A percentile compares a stretch with the other conserved stretches of the same genome.
These are phyloP conservation scores for Hartigia nigra DNA, from an alignment of 2,888 invertebrate species.

Conservation along the genomic window DNA sequence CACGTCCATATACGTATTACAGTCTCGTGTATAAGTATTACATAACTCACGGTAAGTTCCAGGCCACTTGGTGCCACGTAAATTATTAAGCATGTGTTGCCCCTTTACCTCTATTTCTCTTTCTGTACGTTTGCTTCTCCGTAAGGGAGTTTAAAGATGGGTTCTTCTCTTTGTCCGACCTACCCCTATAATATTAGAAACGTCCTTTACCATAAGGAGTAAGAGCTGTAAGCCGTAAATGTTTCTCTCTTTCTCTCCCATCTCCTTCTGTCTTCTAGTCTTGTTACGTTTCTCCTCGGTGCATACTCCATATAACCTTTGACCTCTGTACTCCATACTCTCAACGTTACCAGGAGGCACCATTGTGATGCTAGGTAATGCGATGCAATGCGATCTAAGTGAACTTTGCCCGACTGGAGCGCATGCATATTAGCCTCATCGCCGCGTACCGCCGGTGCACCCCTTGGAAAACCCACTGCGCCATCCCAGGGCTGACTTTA, in stretches of 20 bases:
- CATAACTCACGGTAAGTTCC: conserved; percentile 56
- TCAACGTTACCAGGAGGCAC: background rate
- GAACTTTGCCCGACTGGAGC: conserved; percentile 50
- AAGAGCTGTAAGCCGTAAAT: conserved; percentile 6
- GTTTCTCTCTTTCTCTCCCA: background rate
- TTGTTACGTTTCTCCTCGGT: background rate
- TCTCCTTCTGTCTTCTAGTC: conserved; percentile 10
- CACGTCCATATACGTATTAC: conserved; percentile 12
- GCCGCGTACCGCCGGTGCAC: conserved; percentile 30
- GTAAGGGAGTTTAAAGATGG: background rate
- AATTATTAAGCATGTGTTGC: conserved; percentile 57
- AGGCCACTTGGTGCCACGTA: conserved; percentile 53
- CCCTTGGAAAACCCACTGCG: conserved; percentile 13
- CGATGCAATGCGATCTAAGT: conserved; percentile 48
- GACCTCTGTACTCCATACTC: background rate
- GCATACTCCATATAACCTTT: background rate
- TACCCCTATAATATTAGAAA: background rate
- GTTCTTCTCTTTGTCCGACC: background rate
- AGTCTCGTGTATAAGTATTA: conserved; percentile 39
- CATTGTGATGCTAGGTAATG: conserved; percentile 48
- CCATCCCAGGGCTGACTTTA: conserved; percentile 45
- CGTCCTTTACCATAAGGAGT: background rate
- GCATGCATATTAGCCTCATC: conserved; percentile 54
- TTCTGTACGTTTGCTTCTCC: background rate
- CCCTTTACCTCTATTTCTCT: conserved; percentile 35